Percentiles rank a stretch among this genome's conserved stretches.
Conservation (phyloP, 2,888 invertebrate genomes). For the Mythimna ferrago region DNA sequence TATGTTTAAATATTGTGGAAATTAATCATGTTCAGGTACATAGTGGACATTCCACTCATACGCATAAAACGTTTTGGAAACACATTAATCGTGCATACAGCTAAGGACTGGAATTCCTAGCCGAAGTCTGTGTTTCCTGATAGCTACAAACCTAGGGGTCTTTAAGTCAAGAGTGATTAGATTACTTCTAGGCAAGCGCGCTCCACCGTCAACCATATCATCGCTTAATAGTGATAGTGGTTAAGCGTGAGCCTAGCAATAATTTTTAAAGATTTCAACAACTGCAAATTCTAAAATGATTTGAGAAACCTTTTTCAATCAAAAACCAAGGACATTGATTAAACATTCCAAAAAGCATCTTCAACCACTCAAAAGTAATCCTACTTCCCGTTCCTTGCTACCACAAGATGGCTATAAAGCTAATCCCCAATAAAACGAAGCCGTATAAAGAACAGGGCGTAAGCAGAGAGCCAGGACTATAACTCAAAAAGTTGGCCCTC, state of each 20-base stretch:
- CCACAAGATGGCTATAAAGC: slow-evolving; percentile 41
- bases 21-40: no score
- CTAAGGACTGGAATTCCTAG: no score
- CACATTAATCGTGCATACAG: no score
- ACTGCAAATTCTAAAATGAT: not conserved
- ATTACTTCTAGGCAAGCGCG: no score
- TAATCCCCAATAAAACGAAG: slow-evolving; percentile 65
- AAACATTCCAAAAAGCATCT: slow-evolving; percentile 7
- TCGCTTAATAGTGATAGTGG: no score
- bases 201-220: no score
- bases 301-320: not conserved
- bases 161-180: no score
- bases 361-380: slow-evolving; percentile 21
- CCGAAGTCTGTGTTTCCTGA: no score
- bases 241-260: not conserved
- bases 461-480: slow-evolving; percentile 62
- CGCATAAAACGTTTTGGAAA: no score
- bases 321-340: slow-evolving; percentile 4
- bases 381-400: not conserved
- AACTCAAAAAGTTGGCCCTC: slow-evolving; percentile 79
- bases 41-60: no score
- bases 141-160: no score
- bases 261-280: not conserved
- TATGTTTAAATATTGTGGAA: no score
- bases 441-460: slow-evolving; percentile 58